A percentile compares a stretch with the other conserved stretches of the same genome.
These are phyloP conservation scores for Tenualosa ilisha DNA, from an alignment of 2,797 vertebrate genomes.

Conservation along the genomic window DNA sequence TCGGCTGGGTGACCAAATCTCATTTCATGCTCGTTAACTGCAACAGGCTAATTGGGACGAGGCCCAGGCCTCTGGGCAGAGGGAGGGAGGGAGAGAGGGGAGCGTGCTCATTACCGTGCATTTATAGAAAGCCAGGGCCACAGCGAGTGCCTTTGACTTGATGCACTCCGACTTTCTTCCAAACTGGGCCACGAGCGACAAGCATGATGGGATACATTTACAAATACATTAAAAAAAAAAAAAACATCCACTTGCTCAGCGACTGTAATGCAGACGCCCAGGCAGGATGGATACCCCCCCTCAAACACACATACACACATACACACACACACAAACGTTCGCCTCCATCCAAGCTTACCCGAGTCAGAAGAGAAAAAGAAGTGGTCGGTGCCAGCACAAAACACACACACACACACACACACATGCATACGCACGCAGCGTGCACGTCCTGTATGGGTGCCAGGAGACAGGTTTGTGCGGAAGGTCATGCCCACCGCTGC, in stretches of 20 bases:
- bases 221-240: neutral
- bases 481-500: neutral
- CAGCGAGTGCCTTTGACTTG: slow-evolving; percentile 43
- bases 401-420: neutral
- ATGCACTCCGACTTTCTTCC: slow-evolving; percentile 45
- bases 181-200: slow-evolving; percentile 44
- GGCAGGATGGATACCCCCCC: neutral
- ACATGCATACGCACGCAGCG: neutral
- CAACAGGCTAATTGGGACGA: slow-evolving; percentile 74
- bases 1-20: slow-evolving; percentile 67
- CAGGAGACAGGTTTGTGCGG: neutral
- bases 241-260: neutral
- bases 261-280: neutral
- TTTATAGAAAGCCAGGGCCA: slow-evolving; percentile 40
- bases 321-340: neutral
- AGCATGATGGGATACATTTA: slow-evolving; percentile 25
- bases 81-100: neutral
- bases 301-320: neutral
- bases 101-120: slow-evolving; percentile 43
- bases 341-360: neutral
- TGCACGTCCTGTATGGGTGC: neutral
- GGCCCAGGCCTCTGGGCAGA: slow-evolving; percentile 53
- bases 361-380: neutral
- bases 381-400: neutral
- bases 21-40: slow-evolving; percentile 69